Evolutionary conservation across 2,888 invertebrate species (phyloP), one percentile per base, ranked within the genome.

Genomic region (Drosophila neonasuta): DNA sequence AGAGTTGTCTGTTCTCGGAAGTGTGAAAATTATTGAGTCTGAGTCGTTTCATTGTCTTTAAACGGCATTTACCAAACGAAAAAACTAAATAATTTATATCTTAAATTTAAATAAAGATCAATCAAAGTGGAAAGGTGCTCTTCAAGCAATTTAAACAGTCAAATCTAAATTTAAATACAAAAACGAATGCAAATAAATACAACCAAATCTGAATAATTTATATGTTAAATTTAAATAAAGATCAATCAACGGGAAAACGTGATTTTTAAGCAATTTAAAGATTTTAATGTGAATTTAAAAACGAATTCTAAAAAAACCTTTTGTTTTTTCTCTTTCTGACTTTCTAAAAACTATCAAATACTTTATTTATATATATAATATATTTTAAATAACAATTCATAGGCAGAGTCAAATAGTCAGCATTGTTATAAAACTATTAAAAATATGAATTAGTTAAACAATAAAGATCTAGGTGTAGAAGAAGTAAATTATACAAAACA

Each of bases 91-190:
- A 55, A 51, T 49, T 51, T 55, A 62, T 56, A 11, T 20, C 10
- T 9, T 20, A 36, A 36, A 34, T 36, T 36, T 45, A 13, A 15
- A 13, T 15, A 54, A 44, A 42, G 15, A 54, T 42, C 42, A 42
- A 54, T 41, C 42, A 58, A 52, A 54, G 29, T 24, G n/a, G 39
- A 41, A 51, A 51, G 60, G 44, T 62, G 69, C 75, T 72, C 79
- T 72, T 80, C 71, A 68, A 69, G 69, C 11, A 83, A 71, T 83
- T 68, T 77, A 71, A 83, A 70, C 58, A 62, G 50, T 52, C 13
- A 15, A 39, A 8, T 39, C 13, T 7, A 8, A 3, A 10, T n/a
- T 10, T 36, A 36, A 11, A 11, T 1, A 36, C 10, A 3, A 10
- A 36, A 36, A 6, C 24, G 24, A 24, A 24, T 24, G 5, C 6